Evolutionary conservation across 1,140 invertebrate genomes (phyloP).

Genomic region (Tribolium madens): DNA sequence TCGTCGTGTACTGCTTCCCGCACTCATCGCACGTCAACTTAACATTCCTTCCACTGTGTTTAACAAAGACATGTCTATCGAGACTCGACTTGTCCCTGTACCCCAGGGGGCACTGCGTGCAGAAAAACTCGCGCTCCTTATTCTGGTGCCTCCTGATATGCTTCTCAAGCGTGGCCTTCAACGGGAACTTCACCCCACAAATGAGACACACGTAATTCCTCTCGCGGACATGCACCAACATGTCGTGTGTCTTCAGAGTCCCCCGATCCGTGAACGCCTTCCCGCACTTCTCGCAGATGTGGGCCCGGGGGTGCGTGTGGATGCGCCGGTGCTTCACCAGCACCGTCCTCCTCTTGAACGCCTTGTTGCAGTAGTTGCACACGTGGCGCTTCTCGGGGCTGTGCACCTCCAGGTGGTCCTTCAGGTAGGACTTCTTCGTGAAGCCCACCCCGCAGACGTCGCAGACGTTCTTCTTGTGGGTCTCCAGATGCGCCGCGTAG

Average conservation of each 20-base stretch:
- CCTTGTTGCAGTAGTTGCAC: slow-evolving; percentile 69
- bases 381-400: slow-evolving; percentile 67
- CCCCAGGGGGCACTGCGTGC: slow-evolving; percentile 50
- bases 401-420: slow-evolving; percentile 60
- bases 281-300: slow-evolving; percentile 58
- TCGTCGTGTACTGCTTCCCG: slow-evolving; percentile 20
- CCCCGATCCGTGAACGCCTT: slow-evolving; percentile 55
- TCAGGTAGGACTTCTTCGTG: slow-evolving; percentile 55
- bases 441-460: slow-evolving; percentile 53
- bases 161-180: slow-evolving; percentile 58
- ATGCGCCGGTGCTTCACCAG: slow-evolving; percentile 66
- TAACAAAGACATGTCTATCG: slow-evolving; percentile 50
- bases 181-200: slow-evolving; percentile 56
- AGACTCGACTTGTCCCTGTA: slow-evolving; percentile 57
- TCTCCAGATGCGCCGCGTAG: slow-evolving; percentile 1
- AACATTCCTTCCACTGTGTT: slow-evolving; percentile 48
- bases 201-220: slow-evolving; percentile 59
- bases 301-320: slow-evolving; percentile 63
- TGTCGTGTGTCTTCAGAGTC: slow-evolving; percentile 58
- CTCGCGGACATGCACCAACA: slow-evolving; percentile 54
- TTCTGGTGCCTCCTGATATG: slow-evolving; percentile 54
- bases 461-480: slow-evolving; percentile 52
- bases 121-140: slow-evolving; percentile 53
- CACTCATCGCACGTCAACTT: slow-evolving; percentile 15
- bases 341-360: slow-evolving; percentile 67